These are phyloP conservation scores for Orius laevigatus DNA, from an alignment of 1,140 invertebrate species.

Conservation along the genomic window DNA sequence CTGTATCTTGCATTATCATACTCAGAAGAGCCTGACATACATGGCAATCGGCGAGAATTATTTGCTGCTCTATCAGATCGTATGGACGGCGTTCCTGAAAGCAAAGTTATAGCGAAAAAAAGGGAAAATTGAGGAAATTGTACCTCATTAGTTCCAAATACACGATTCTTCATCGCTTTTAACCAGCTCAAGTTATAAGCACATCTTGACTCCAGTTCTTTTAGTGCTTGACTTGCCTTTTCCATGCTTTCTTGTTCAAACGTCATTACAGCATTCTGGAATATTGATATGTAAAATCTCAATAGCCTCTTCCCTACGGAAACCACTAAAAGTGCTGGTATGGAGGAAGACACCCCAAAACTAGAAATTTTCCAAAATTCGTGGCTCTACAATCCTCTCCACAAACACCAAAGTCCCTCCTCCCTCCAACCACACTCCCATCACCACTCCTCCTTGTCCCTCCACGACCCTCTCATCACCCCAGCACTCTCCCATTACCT, in stretches of 20 bases:
- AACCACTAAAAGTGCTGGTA: too few species aligned
- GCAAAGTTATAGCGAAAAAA: not conserved
- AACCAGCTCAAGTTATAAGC: slow-evolving; percentile 37
- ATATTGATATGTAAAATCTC: too few species aligned
- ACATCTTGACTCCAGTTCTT: slow-evolving; percentile 46
- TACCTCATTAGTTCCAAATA: slow-evolving; percentile 27
- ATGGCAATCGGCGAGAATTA: slow-evolving; percentile 50
- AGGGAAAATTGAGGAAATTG: not conserved
- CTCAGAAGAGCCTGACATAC: slow-evolving; percentile 44
- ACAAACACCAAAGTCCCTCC: too few species aligned
- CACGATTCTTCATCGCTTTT: slow-evolving; percentile 34
- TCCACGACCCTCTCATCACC: too few species aligned
- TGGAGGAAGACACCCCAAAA: too few species aligned
- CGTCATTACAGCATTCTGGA: slow-evolving; percentile 52
- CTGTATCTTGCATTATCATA: slow-evolving; percentile 47
- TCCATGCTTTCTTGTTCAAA: slow-evolving; percentile 51
- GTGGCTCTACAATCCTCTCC: too few species aligned
- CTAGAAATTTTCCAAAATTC: too few species aligned
- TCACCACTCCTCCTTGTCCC: too few species aligned
- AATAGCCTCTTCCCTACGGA: too few species aligned
- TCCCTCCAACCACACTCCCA: too few species aligned
- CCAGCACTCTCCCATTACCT: too few species aligned
- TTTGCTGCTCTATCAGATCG: slow-evolving; percentile 39
- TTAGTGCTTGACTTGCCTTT: slow-evolving; percentile 37
- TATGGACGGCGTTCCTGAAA: slow-evolving; percentile 7